Conservation (phyloP, 2,888 invertebrate species). For the Napeogenes sylphis region DNA sequence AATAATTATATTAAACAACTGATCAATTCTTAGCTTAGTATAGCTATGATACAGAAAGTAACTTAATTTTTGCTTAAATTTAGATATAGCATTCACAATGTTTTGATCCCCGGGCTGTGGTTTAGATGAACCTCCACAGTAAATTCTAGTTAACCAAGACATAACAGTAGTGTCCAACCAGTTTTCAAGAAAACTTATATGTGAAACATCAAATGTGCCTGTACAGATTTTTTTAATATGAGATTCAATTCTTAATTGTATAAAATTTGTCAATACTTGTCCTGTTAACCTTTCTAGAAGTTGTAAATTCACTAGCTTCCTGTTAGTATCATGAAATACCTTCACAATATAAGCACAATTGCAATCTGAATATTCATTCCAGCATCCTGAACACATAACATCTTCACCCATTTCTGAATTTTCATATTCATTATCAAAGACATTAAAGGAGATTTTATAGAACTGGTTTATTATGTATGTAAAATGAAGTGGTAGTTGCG, state of each 20-base stretch:
- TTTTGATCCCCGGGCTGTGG: conserved; percentile 75
- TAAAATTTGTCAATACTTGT: conserved; percentile 88
- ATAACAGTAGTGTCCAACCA: conserved; percentile 93
- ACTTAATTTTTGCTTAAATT: conserved; percentile 85
- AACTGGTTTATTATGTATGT: conserved; percentile 84
- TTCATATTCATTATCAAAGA: conserved; percentile 77
- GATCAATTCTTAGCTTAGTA: conserved; percentile 91
- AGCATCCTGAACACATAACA: conserved; percentile 85
- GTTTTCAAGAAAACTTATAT: conserved; percentile 85
- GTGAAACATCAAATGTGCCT: conserved; percentile 91
- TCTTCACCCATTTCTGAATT: conserved; percentile 77
- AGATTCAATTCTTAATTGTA: conserved; percentile 88
- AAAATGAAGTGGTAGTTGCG: conserved; percentile 84
- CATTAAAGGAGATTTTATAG: conserved; percentile 86
- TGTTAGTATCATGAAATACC: conserved; percentile 87
- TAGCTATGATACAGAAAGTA: conserved; percentile 93
- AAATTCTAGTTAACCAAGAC: conserved; percentile 91
- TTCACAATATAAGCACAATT: conserved; percentile 82
- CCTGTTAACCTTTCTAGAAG: conserved; percentile 90
- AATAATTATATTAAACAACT: conserved; percentile 97
- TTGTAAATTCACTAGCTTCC: conserved; percentile 85
- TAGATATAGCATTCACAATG: conserved; percentile 77
- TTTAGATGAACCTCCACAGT: conserved; percentile 81
- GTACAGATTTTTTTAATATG: conserved; percentile 92
- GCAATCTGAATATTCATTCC: conserved; percentile 76